phyloP scores from a whole-genome alignment of 1,140 invertebrate species.

The Dendroctonus ponderosae region DNA sequence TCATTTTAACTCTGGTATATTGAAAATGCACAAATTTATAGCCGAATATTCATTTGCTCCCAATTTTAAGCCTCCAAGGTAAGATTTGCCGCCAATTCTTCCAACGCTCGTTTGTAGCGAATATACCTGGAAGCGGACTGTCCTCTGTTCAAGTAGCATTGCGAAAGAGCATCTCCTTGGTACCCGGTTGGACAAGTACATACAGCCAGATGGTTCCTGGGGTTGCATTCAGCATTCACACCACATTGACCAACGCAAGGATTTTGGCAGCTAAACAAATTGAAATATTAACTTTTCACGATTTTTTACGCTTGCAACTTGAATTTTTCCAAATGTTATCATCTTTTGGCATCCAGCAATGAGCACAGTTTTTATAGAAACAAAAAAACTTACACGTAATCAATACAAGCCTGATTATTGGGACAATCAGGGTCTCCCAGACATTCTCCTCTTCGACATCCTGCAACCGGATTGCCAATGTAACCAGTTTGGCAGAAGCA shows the following conservation, averaged over 20 bases:
- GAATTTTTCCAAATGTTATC: not conserved
- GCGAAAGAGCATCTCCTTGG: slow-evolving; percentile 73
- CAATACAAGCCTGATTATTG: slow-evolving; percentile 69
- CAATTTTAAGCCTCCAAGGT: not conserved
- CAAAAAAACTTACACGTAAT: slow-evolving; percentile 55
- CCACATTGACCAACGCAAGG: slow-evolving; percentile 79
- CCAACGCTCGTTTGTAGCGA: slow-evolving; percentile 24
- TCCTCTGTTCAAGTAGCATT: slow-evolving; percentile 49
- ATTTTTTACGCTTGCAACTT: too few relatives aligned
- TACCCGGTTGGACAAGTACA: slow-evolving; percentile 81
- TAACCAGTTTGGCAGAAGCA: slow-evolving; percentile 79
- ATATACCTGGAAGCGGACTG: slow-evolving; percentile 32
- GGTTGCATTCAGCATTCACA: slow-evolving; percentile 66
- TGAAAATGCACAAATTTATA: too few relatives aligned
- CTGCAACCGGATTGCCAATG: slow-evolving; percentile 73
- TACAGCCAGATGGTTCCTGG: slow-evolving; percentile 77
- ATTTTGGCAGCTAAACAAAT: slow-evolving; percentile 52
- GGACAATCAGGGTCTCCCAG: slow-evolving; percentile 69
- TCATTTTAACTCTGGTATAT: too few relatives aligned
- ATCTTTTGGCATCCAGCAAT: not conserved
- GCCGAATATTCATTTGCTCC: too few relatives aligned
- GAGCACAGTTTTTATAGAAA: not conserved
- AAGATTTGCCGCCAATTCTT: slow-evolving; percentile 12
- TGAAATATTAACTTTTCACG: slow-evolving; percentile 2
- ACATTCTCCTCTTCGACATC: slow-evolving; percentile 74